Percentiles rank a stretch among this genome's conserved stretches.
These are phyloP conservation scores for Cotesia congregata DNA, from an alignment of 2,888 invertebrate genomes.

Conservation along the genomic window DNA sequence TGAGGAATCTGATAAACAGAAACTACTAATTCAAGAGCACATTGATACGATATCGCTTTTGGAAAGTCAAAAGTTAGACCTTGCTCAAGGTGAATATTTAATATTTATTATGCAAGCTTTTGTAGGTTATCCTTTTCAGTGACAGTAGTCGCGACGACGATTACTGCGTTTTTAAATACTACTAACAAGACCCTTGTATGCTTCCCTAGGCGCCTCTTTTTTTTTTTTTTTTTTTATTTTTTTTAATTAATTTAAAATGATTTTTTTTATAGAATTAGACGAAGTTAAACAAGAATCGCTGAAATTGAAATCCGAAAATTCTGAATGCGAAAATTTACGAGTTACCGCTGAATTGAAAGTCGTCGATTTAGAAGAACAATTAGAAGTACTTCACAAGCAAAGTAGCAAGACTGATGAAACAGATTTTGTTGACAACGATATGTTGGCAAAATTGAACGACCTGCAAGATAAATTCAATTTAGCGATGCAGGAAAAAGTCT, in stretches of 20 bases:
- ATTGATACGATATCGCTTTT: constrained; percentile 75
- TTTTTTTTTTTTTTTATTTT: too few relatives aligned
- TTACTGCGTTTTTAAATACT: constrained; percentile 25
- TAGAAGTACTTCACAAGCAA: constrained; percentile 72
- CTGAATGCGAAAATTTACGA: constrained; percentile 77
- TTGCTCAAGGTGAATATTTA: constrained; percentile 74
- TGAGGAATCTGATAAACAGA: constrained; percentile 63
- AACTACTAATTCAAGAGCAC: constrained; percentile 71
- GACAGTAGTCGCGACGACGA: neutral
- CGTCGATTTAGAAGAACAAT: constrained; percentile 84
- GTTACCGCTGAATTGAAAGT: constrained; percentile 85
- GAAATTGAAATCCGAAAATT: constrained; percentile 76
- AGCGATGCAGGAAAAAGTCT: constrained; percentile 42
- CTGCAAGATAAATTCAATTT: constrained; percentile 47
- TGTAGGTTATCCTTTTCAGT: neutral
- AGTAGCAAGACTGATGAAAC: constrained; percentile 54
- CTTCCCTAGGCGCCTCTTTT: too few relatives aligned
- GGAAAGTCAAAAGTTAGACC: constrained; percentile 79
- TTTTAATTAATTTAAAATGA: too few relatives aligned
- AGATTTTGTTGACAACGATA: constrained; percentile 48
- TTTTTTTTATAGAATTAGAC: constrained; percentile 61
- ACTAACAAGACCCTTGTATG: too few relatives aligned
- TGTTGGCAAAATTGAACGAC: constrained; percentile 55
- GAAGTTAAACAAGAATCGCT: constrained; percentile 76
- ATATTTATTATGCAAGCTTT: neutral